These are phyloP conservation scores for Fundulus diaphanus DNA, from an alignment of 2,797 vertebrate species.

Conservation along the genomic window DNA sequence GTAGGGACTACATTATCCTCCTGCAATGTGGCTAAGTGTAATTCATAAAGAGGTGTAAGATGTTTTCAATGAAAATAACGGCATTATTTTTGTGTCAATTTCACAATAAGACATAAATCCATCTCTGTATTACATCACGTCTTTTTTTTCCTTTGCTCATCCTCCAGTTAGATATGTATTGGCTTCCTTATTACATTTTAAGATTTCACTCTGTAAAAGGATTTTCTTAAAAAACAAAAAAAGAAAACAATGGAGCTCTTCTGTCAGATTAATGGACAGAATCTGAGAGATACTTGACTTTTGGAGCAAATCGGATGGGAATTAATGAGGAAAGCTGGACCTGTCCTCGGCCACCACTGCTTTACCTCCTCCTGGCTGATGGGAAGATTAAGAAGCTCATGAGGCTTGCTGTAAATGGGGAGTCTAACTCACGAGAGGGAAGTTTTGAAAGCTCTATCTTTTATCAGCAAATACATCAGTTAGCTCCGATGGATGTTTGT, in stretches of 20 bases:
- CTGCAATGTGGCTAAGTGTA: not conserved
- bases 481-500: slow-evolving; percentile 4
- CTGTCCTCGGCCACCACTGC: slow-evolving; percentile 55
- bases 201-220: slow-evolving; percentile 26
- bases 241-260: slow-evolving; percentile 68
- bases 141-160: not conserved
- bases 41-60: not conserved
- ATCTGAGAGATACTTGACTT: slow-evolving; percentile 67
- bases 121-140: not conserved
- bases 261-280: slow-evolving; percentile 78
- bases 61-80: not conserved
- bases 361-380: slow-evolving; percentile 72
- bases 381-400: slow-evolving; percentile 83
- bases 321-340: slow-evolving; percentile 82
- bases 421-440: slow-evolving; percentile 37
- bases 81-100: not conserved
- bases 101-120: not conserved
- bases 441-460: slow-evolving; percentile 23
- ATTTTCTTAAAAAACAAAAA: slow-evolving; percentile 55
- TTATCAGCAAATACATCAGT: slow-evolving; percentile 26
- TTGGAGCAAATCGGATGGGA: slow-evolving; percentile 76
- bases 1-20: not conserved
- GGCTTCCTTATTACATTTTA: slow-evolving; percentile 27
- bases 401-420: slow-evolving; percentile 79
- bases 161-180: slow-evolving; percentile 31